Percentiles rank a stretch among this genome's conserved stretches.
Evolutionary conservation across 2,797 vertebrate genomes (phyloP).

Genomic region (Lepilemur septentrionalis): DNA sequence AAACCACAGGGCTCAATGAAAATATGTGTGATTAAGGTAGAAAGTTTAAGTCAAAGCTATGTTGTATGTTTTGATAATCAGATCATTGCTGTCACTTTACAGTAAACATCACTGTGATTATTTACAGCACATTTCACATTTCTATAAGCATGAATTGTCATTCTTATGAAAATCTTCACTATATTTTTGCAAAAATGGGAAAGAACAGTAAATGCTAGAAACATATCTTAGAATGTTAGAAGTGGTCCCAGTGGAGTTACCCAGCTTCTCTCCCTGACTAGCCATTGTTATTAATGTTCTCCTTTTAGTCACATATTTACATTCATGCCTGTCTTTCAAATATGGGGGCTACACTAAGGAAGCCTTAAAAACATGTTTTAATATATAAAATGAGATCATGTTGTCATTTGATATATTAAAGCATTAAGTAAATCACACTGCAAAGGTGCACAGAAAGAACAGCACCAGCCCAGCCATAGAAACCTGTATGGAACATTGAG

Average conservation of each 20-base stretch:
- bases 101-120: not conserved
- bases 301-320: not conserved
- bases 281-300: not conserved
- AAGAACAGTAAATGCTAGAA: not conserved
- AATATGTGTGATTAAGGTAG: not conserved
- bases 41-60: not conserved
- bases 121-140: not conserved
- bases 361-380: not conserved
- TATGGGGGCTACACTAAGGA: not conserved
- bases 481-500: not conserved
- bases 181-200: not conserved
- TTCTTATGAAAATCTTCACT: not conserved
- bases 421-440: not conserved
- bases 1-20: not conserved
- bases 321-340: not conserved
- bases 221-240: not conserved
- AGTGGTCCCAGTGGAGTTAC: not conserved
- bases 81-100: not conserved
- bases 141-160: not conserved
- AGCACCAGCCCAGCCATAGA: not conserved
- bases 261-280: not conserved
- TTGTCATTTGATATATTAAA: not conserved
- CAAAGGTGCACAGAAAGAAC: not conserved
- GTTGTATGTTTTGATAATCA: not conserved
- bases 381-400: not conserved